Base-by-base conservation (phyloP, 2,113 vertebrate species). In the Panthera uncia region DNA sequence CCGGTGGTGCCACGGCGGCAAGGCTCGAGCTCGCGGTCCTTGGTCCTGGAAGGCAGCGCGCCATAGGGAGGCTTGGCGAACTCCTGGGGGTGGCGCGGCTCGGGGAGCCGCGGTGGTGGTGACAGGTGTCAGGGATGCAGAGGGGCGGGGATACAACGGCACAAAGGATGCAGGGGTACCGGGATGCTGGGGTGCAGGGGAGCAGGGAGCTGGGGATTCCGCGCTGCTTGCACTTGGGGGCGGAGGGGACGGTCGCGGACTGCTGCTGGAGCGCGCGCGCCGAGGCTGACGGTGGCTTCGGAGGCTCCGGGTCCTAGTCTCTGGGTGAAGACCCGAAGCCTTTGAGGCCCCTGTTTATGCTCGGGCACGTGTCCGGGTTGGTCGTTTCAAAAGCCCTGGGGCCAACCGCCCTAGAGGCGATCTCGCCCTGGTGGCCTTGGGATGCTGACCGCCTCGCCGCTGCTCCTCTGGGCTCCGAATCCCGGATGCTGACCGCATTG, bases 11-110 rank as follows among this genome's bases (percentile, higher is more conserved):
- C 96, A 88, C 90, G 1, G 86, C 92, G 57, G 1, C 97, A 81
- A 87, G 89, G 61, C 92, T 97, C 83, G 2, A 93, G 95, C 86
- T 97, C 97, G 55, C 97, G 96, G 38, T 98, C 97, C 63, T 97
- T 89, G 8, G 97, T 93, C 92, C 94, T 41, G 5, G 31, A 84
- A 0, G 19, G 14, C 1, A 41, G 13, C 0, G 16, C 31, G 0
- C 29, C 0, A 0, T 8, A 18, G 2, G 93, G 94, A 82, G 94
- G 68, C 68, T 96, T 89, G 0, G 96, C 97, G 0, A 97, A 95
- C 7, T 96, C 97, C 89, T 96, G 91, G 33, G 89, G 95, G 23
- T 2, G 63, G 0, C 98, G 97, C 94, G 98, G 98, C 96, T 98
- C 2, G 33, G 97, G 74, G 81, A 4, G 3, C 29, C 4, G 52